phyloP scores from a whole-genome alignment of 2,797 vertebrate genomes.

The Delichon dasypus region DNA sequence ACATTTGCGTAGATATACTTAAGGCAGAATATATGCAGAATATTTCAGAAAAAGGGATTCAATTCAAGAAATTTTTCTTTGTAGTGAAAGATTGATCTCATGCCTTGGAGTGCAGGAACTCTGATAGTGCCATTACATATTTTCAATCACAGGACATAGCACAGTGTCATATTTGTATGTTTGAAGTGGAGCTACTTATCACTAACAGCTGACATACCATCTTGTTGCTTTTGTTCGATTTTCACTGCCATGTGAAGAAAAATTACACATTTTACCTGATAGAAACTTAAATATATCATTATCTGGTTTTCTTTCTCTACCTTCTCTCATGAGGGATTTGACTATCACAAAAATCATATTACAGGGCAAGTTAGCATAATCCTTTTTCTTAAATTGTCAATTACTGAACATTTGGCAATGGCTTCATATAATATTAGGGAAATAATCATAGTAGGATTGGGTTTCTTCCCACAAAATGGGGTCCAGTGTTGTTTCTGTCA shows the following conservation, averaged over 20 bases:
- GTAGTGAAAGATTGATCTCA: not conserved
- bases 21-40: not conserved
- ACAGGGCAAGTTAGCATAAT: not conserved
- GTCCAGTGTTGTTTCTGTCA: not conserved
- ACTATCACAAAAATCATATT: not conserved
- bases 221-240: not conserved
- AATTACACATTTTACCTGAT: not conserved
- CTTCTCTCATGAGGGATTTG: not conserved
- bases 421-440: not conserved
- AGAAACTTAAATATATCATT: not conserved
- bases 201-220: not conserved
- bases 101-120: not conserved
- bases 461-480: not conserved
- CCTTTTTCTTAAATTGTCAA: not conserved
- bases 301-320: not conserved
- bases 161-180: not conserved
- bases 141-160: not conserved
- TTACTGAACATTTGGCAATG: not conserved
- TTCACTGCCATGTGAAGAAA: not conserved
- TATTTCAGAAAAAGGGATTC: not conserved
- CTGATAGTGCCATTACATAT: not conserved
- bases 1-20: not conserved
- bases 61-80: not conserved
- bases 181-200: not conserved
- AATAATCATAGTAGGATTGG: rapidly evolving